A percentile compares a stretch with the other conserved stretches of the same genome.
Conservation (phyloP, 1,140 invertebrate species). For the Lasioglossum baleicum region DNA sequence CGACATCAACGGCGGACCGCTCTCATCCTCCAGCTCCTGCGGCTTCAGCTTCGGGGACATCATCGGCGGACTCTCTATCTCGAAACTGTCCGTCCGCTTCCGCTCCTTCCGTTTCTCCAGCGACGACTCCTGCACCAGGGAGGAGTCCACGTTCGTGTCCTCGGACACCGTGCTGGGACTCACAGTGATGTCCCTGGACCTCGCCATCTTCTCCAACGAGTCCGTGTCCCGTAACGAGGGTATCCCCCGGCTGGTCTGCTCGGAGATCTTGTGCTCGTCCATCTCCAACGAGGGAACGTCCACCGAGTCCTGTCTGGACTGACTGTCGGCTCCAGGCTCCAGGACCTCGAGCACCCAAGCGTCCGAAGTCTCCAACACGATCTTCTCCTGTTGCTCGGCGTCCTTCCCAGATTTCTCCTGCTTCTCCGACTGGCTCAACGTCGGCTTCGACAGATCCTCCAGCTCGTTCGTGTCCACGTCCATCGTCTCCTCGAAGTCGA, state of each 20-base stretch:
- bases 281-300: conserved; percentile 74
- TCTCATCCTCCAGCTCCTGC: conserved; percentile 59
- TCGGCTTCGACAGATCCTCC: conserved; percentile 55
- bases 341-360: conserved; percentile 74
- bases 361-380: conserved; percentile 67
- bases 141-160: conserved; percentile 68
- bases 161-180: conserved; percentile 70
- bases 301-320: conserved; percentile 70
- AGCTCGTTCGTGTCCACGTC: conserved; percentile 61
- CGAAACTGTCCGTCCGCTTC: conserved; percentile 69
- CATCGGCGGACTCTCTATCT: conserved; percentile 74
- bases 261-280: conserved; percentile 69
- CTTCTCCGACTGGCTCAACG: conserved; percentile 58
- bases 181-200: conserved; percentile 68
- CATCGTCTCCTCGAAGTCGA: conserved; percentile 67
- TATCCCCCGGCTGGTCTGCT: conserved; percentile 53
- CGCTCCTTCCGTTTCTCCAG: neutral
- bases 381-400: conserved; percentile 57
- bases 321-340: conserved; percentile 65
- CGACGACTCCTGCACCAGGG: conserved; percentile 59
- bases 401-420: conserved; percentile 36
- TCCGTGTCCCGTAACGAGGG: conserved; percentile 69
- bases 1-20: conserved; percentile 26
- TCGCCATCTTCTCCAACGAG: conserved; percentile 67
- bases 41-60: conserved; percentile 67